Evolutionary conservation across 2,888 invertebrate genomes (phyloP).

Genomic region (Apotomis turbidana): DNA sequence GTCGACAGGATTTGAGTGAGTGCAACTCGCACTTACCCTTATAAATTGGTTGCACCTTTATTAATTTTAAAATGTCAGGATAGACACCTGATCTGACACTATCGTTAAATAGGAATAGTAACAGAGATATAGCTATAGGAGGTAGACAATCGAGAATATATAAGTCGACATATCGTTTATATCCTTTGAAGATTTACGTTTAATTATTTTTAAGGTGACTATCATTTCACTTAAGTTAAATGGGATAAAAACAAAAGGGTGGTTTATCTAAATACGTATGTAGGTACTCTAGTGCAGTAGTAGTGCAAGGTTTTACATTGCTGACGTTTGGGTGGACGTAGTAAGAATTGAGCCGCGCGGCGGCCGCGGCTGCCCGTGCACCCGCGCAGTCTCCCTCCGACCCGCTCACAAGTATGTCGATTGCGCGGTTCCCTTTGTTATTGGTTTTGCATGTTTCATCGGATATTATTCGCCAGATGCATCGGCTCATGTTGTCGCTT

Average conservation of each 20-base stretch:
- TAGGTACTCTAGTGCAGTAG: no score
- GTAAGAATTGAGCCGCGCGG: neutral
- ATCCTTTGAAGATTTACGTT: neutral
- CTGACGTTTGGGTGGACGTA: no score
- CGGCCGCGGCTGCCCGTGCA: neutral
- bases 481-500: no score
- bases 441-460: slow-evolving; percentile 1
- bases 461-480: slow-evolving; percentile 5
- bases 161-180: no score
- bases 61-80: slow-evolving; percentile 2
- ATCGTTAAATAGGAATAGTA: no score
- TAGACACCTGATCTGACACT: neutral
- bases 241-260: neutral
- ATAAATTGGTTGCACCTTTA: slow-evolving; percentile 7
- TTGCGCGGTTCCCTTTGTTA: neutral
- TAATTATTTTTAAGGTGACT: neutral
- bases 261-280: no score
- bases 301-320: no score
- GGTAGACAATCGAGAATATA: no score
- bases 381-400: neutral
- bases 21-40: neutral
- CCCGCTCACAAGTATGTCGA: slow-evolving; percentile 5
- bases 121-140: no score
- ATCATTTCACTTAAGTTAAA: slow-evolving; percentile 9
- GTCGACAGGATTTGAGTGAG: neutral